Evolutionary conservation across 2,113 vertebrate genomes (phyloP).

Genomic region (Nycticebus coucang): DNA sequence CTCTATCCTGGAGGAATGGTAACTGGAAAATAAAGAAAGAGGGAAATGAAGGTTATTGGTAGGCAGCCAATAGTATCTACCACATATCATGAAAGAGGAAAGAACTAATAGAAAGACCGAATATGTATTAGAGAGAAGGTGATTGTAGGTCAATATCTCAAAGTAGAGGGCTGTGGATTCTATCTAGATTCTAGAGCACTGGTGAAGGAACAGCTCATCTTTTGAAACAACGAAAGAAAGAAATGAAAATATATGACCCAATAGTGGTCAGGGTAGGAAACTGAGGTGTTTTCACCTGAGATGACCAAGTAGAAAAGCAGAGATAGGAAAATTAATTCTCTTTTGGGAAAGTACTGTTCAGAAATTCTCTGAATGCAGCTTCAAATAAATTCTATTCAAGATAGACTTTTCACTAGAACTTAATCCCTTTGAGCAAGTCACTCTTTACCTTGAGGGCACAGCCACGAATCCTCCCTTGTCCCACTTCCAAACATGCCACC

Average conservation of each 20-base stretch:
- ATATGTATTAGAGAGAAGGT: conserved; percentile 13
- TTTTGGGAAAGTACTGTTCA: not conserved
- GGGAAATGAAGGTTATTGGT: not conserved
- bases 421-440: conserved; percentile 23
- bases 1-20: not conserved
- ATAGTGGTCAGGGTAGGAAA: not conserved
- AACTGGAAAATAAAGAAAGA: not conserved
- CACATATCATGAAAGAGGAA: not conserved
- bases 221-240: conserved; percentile 30
- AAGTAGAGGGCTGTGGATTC: not conserved
- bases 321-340: conserved; percentile 2
- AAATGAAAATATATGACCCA: conserved; percentile 5
- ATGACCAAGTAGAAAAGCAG: conserved; percentile 33
- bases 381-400: not conserved
- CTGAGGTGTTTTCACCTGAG: not conserved
- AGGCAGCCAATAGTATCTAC: not conserved
- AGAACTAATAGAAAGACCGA: conserved; percentile 4
- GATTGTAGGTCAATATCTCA: not conserved
- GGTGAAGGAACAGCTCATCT: not conserved
- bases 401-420: conserved; percentile 8
- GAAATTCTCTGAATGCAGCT: not conserved
- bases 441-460: not conserved
- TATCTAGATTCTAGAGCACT: not conserved
- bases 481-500: not conserved
- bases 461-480: not conserved